Percentiles rank a stretch among this genome's conserved stretches.
Conservation (phyloP, 2,888 invertebrate species). For the Gryllus longicercus region DNA sequence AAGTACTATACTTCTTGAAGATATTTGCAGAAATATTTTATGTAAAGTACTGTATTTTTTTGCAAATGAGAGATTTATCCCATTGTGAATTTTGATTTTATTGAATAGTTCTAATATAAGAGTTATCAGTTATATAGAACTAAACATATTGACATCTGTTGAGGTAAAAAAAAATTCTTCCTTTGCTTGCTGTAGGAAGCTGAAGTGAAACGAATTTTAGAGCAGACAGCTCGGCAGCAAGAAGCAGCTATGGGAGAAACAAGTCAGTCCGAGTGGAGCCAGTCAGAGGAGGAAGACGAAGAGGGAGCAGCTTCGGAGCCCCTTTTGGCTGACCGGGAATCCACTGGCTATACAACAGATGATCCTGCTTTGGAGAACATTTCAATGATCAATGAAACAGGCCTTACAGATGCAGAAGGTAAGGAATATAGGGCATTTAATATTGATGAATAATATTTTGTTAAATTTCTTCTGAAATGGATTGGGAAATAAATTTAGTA, state of each 20-base stretch:
- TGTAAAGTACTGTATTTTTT: too few species aligned
- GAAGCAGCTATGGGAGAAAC: slow-evolving; percentile 39
- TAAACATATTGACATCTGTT: too few species aligned
- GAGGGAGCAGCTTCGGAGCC: slow-evolving; percentile 63
- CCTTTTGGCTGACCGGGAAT: slow-evolving; percentile 55
- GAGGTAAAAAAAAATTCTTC: neutral
- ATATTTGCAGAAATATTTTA: too few species aligned
- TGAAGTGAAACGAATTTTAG: slow-evolving; percentile 51
- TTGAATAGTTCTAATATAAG: too few species aligned
- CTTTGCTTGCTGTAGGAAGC: slow-evolving; percentile 46
- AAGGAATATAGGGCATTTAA: slow-evolving; percentile 25
- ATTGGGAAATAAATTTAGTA: too few species aligned
- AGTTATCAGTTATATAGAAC: too few species aligned
- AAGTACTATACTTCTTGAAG: too few species aligned
- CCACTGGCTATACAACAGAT: slow-evolving; percentile 82
- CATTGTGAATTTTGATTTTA: too few species aligned
- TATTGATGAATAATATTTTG: too few species aligned
- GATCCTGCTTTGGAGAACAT: slow-evolving; percentile 82
- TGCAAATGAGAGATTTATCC: too few species aligned
- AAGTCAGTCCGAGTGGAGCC: slow-evolving; percentile 83
- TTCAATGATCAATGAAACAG: slow-evolving; percentile 80
- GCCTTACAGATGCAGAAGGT: slow-evolving; percentile 82
- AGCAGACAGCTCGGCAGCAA: slow-evolving; percentile 40
- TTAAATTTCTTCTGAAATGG: too few species aligned
- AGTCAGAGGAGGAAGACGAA: slow-evolving; percentile 60